A percentile compares a stretch with the other conserved stretches of the same genome.
Evolutionary conservation across 2,113 vertebrate genomes (phyloP).

Genomic region (Syrmaticus mikado): DNA sequence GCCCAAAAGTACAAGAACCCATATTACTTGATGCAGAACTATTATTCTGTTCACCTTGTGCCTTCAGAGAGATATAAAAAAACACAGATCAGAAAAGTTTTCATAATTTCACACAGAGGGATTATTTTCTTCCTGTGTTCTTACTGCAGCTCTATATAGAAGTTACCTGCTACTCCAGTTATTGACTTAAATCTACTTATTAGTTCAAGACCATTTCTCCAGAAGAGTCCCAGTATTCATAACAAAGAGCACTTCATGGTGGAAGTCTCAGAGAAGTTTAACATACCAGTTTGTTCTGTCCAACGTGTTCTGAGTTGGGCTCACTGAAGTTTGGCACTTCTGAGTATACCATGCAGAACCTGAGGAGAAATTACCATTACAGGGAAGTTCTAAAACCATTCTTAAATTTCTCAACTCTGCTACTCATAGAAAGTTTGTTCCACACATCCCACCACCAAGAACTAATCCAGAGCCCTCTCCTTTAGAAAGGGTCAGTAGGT

Average conservation of each 20-base stretch:
- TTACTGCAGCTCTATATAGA: not conserved
- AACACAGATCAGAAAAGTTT: not conserved
- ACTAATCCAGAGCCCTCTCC: not conserved
- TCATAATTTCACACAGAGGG: not conserved
- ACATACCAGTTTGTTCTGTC: conserved; percentile 91
- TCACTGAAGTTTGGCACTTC: conserved; percentile 99
- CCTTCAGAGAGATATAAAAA: conserved; percentile 74
- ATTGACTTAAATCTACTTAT: not conserved
- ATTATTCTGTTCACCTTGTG: conserved; percentile 89
- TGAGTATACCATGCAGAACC: conserved; percentile 99
- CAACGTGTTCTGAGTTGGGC: conserved; percentile 88
- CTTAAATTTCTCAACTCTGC: not conserved
- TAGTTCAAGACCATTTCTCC: not conserved
- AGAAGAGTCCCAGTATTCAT: not conserved
- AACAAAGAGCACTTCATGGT: not conserved
- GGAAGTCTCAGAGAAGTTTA: not conserved
- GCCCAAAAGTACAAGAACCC: conserved; percentile 89
- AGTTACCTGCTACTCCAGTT: not conserved
- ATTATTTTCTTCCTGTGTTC: not conserved
- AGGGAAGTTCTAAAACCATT: not conserved
- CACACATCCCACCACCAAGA: not conserved
- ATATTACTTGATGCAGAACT: conserved; percentile 87
- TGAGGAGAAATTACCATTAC: conserved; percentile 57
- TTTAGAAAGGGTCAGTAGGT: not conserved
- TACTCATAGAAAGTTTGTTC: not conserved